phyloP scores from a whole-genome alignment of 2,888 invertebrate genomes.

The Rotaria magnacalcarata region DNA sequence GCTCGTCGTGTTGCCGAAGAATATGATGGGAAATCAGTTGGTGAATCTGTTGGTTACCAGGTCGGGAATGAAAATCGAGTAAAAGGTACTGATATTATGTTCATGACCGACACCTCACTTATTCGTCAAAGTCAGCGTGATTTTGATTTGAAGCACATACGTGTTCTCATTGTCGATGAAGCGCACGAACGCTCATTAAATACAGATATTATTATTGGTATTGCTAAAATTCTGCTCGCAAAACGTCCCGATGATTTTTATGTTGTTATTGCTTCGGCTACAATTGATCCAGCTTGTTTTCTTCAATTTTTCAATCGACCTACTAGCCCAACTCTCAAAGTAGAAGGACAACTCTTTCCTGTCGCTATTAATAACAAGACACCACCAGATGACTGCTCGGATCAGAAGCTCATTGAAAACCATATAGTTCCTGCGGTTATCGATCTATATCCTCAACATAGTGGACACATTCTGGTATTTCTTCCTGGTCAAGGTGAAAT shows the following conservation, averaged over 20 bases:
- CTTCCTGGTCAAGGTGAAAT: slow-evolving; percentile 23
- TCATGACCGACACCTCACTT: slow-evolving; percentile 87
- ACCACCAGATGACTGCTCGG: no score
- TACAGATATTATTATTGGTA: slow-evolving; percentile 86
- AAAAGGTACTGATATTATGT: slow-evolving; percentile 52
- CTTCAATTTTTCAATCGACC: neutral
- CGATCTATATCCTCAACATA: neutral
- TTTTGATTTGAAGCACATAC: slow-evolving; percentile 79
- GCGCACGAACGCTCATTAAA: slow-evolving; percentile 87
- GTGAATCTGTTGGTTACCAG: slow-evolving; percentile 65
- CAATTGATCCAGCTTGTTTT: slow-evolving; percentile 71
- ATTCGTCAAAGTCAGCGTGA: slow-evolving; percentile 89
- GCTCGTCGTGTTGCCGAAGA: slow-evolving; percentile 84
- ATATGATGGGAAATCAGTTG: slow-evolving; percentile 66
- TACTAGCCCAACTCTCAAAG: neutral
- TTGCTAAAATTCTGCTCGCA: slow-evolving; percentile 72
- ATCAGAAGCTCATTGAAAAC: no score
- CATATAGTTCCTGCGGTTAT: neutral
- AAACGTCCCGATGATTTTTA: slow-evolving; percentile 73
- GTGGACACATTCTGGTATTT: neutral
- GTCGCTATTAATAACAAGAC: neutral
- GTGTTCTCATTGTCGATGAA: slow-evolving; percentile 81
- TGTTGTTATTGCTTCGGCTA: slow-evolving; percentile 86
- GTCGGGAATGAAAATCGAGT: slow-evolving; percentile 74
- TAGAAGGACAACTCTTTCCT: neutral